A percentile compares a stretch with the other conserved stretches of the same genome.
These are phyloP conservation scores for Pammene aurita DNA, from an alignment of 2,888 invertebrate genomes.

Conservation along the genomic window DNA sequence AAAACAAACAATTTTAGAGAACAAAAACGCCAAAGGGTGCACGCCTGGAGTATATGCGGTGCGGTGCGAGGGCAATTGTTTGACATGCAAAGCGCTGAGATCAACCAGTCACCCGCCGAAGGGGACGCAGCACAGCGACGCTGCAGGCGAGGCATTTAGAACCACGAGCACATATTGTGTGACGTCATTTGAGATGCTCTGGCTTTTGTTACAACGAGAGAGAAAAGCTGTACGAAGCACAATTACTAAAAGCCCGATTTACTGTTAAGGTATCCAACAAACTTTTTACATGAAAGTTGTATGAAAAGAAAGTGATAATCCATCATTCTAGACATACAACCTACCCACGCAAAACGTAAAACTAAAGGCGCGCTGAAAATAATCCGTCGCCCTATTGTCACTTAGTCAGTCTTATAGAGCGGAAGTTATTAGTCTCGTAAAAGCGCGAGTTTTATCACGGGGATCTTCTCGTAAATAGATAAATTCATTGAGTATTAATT, in stretches of 20 bases:
- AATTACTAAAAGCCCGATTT: not conserved
- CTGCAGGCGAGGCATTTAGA: slow-evolving; percentile 61
- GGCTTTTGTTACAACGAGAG: slow-evolving; percentile 10
- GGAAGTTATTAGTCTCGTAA: slow-evolving; percentile 41
- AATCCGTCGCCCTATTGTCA: slow-evolving; percentile 35
- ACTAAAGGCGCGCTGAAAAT: slow-evolving; percentile 28
- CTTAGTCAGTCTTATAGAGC: slow-evolving; percentile 32
- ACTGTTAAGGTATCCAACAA: not conserved
- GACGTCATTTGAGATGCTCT: slow-evolving; percentile 25
- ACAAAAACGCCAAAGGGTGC: slow-evolving; percentile 69
- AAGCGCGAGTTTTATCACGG: slow-evolving; percentile 40
- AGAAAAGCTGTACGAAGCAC: slow-evolving; percentile 7
- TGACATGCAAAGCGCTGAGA: slow-evolving; percentile 75
- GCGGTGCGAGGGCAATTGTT: slow-evolving; percentile 70
- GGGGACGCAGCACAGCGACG: slow-evolving; percentile 55
- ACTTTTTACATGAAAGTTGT: too few relatives aligned
- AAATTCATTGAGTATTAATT: slow-evolving; percentile 48
- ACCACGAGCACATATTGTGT: slow-evolving; percentile 30
- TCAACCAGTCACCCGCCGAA: slow-evolving; percentile 60
- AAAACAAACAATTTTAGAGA: slow-evolving; percentile 74
- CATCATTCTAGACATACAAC: slow-evolving; percentile 20
- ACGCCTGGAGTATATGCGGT: slow-evolving; percentile 64
- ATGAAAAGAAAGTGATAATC: not conserved
- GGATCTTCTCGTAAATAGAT: slow-evolving; percentile 45
- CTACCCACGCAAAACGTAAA: slow-evolving; percentile 28